Percentiles rank a stretch among this genome's conserved stretches.
Conservation (phyloP, 2,113 vertebrate species). For the Hippopotamus amphibius region DNA sequence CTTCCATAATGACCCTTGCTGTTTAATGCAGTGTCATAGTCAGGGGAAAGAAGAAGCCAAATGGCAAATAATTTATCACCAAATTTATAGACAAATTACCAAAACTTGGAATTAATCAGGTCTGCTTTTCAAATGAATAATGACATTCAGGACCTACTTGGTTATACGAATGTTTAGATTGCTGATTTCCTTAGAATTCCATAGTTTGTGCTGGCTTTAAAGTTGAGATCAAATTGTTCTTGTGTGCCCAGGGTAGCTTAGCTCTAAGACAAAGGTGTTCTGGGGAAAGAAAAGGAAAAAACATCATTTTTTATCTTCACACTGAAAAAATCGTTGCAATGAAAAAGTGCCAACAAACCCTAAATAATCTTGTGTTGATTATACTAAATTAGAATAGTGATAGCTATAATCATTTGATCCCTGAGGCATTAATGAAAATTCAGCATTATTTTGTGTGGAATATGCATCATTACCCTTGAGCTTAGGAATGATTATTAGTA, state of each 20-base stretch:
- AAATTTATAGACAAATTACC: neutral
- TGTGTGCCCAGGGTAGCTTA: neutral
- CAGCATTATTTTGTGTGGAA: slow-evolving; percentile 76
- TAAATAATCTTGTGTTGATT: slow-evolving; percentile 80
- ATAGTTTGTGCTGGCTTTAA: neutral
- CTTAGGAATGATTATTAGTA: slow-evolving; percentile 73
- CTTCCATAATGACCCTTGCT: slow-evolving; percentile 22
- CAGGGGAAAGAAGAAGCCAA: neutral
- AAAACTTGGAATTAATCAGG: neutral
- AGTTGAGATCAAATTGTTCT: neutral
- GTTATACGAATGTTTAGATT: neutral
- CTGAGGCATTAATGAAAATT: slow-evolving; percentile 78
- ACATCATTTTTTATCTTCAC: neutral
- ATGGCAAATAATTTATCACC: neutral
- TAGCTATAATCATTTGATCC: slow-evolving; percentile 80
- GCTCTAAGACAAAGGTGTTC: neutral
- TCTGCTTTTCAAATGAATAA: neutral
- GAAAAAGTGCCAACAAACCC: slow-evolving; percentile 66
- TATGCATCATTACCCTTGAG: slow-evolving; percentile 79
- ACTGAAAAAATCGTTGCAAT: neutral
- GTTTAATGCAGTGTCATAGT: neutral
- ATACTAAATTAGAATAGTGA: slow-evolving; percentile 73
- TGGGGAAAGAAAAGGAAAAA: neutral
- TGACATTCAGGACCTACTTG: neutral
- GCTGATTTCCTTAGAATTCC: neutral